These are phyloP conservation scores for Caiman crocodilus DNA, from an alignment of 2,797 vertebrate species.

Conservation along the genomic window DNA sequence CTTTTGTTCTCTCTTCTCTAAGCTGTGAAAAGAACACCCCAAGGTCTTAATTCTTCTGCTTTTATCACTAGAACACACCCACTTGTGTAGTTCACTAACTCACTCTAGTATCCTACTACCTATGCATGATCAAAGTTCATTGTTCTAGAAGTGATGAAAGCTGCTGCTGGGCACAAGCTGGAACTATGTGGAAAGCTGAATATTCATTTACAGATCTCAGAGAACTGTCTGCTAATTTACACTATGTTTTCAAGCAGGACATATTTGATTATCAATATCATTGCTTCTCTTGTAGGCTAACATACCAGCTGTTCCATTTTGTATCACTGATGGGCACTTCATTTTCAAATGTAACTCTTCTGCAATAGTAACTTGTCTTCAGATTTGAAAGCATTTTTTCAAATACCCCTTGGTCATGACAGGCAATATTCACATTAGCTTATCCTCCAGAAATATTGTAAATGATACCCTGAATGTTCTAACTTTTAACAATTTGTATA, in stretches of 20 bases:
- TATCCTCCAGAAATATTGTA: conserved; percentile 32
- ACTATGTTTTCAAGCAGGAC: background rate
- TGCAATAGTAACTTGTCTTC: conserved; percentile 31
- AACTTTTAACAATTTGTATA: conserved; percentile 9
- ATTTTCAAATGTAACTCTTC: conserved; percentile 1
- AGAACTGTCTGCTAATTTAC: conserved; percentile 23
- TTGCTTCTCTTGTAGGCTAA: background rate
- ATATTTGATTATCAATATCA: conserved; percentile 27
- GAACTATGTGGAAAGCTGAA: conserved; percentile 17
- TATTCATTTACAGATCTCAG: conserved; percentile 20
- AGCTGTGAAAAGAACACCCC: background rate
- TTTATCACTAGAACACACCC: background rate
- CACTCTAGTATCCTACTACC: background rate
- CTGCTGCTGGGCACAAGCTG: background rate
- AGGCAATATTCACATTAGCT: background rate
- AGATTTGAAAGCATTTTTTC: conserved; percentile 16
- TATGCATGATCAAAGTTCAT: conserved; percentile 40
- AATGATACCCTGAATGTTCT: background rate
- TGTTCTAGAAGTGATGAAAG: conserved; percentile 30
- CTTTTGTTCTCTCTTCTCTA: background rate
- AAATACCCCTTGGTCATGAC: conserved; percentile 6
- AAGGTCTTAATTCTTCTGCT: background rate
- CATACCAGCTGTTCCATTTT: conserved; percentile 34
- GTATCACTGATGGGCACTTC: conserved; percentile 13
- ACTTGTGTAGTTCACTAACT: conserved; percentile 3